A percentile compares a stretch with the other conserved stretches of the same genome.
These are phyloP conservation scores for Pterocles burchelli DNA, from an alignment of 2,113 vertebrate genomes.

Conservation along the genomic window DNA sequence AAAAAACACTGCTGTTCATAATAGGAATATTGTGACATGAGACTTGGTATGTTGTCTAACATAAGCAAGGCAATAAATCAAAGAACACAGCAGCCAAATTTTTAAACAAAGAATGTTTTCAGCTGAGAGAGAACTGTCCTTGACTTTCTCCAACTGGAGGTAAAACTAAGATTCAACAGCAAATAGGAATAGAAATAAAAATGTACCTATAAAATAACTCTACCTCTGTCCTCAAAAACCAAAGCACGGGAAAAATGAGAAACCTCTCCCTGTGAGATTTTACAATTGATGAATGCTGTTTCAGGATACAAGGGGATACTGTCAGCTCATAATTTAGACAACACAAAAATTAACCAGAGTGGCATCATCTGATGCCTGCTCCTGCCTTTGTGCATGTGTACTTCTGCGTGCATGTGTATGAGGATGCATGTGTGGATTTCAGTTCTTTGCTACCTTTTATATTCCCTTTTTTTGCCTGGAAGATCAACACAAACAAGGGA, in stretches of 20 bases:
- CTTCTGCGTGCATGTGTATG: neutral
- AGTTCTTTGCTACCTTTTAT: neutral
- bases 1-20: neutral
- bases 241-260: neutral
- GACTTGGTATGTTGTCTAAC: constrained; percentile 22
- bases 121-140: constrained; percentile 39
- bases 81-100: constrained; percentile 44
- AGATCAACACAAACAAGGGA: constrained; percentile 22
- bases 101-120: constrained; percentile 27
- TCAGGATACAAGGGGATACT: neutral
- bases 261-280: neutral
- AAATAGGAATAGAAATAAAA: constrained; percentile 43
- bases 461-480: neutral
- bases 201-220: neutral
- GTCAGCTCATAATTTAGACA: constrained; percentile 7
- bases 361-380: neutral
- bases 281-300: neutral
- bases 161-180: constrained; percentile 12
- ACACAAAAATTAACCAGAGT: neutral
- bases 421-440: neutral
- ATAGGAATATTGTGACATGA: constrained; percentile 24
- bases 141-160: constrained; percentile 28
- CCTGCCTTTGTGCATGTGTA: neutral
- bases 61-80: constrained; percentile 61
- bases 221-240: neutral